Base-by-base conservation (phyloP, 2,888 invertebrate species). In the Melipona bicolor region DNA sequence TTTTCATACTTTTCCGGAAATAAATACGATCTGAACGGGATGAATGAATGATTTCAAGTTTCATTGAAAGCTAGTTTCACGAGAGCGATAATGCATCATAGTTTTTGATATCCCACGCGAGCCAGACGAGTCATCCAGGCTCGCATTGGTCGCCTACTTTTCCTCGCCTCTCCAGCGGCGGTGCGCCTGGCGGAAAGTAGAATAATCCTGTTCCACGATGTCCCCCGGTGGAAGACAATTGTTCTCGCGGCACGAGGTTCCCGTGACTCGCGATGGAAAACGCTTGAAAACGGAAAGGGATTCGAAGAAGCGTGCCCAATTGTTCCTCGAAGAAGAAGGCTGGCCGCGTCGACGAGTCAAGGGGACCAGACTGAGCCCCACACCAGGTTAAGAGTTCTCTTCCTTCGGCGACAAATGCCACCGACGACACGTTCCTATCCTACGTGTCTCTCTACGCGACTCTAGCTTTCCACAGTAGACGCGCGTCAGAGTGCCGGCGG, bases 351-450 rank as follows among this genome's bases (percentile, higher is more conserved):
- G 27, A 27, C 24, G 52, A 56, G 74, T 19, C 75, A 49, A 32
- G 74, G 19, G 6, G 49, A 69, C 6, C 24, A 24, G 32, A 61
- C 27, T 21, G 32, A 67, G 72, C 76, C 77, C 69, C 36, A 50
- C 49, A 78, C 43, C 74, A 67, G 78, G 78, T 79, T 70, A 68
- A 86, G 86, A 81, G 86, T 83, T 80, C 86, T 73, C 43, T 76
- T 67, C 69, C 67, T 68, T 59, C 64, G 54, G 13, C 36, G 74
- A 79, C 72, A 72, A 32, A 82, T 81, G 77, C 75, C 62, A 36
- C 24, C 68, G 64, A 75, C 43, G 80, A 83, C 85, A 84, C 75
- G 68, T 81, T 77, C 27, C 27, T 27, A 27, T 27, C 27, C 61
- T 54, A 6, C 65, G 21, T 54, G 54, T 78, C 78, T 68, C 68